These are phyloP conservation scores for Laticauda laticaudata DNA, from an alignment of 2,113 vertebrate species.

Conservation along the genomic window DNA sequence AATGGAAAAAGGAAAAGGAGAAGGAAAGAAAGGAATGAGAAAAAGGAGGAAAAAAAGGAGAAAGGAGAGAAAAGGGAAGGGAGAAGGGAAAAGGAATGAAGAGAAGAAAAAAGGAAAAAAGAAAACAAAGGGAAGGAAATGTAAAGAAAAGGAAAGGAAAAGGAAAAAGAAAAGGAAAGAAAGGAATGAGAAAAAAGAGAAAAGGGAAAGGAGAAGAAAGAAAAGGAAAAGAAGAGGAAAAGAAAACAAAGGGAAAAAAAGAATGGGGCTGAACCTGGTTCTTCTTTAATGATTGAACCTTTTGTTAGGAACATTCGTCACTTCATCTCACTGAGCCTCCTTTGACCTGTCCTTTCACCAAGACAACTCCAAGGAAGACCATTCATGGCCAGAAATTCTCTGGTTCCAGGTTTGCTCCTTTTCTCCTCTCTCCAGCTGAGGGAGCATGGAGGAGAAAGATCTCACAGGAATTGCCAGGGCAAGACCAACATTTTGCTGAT, in stretches of 20 bases:
- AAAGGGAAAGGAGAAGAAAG: no score
- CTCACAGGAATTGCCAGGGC: neutral
- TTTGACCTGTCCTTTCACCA: neutral
- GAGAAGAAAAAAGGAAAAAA: no score
- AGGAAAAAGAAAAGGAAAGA: no score
- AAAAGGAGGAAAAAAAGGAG: no score
- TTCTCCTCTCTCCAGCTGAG: neutral
- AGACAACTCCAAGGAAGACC: neutral
- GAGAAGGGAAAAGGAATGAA: no score
- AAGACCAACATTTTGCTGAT: neutral
- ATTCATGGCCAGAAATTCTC: neutral
- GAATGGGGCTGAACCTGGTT: neutral
- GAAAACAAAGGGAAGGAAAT: no score
- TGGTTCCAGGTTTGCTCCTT: neutral
- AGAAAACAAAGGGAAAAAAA: neutral
- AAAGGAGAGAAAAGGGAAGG: no score
- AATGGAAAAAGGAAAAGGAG: no score
- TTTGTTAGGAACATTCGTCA: neutral
- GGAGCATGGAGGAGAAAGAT: neutral
- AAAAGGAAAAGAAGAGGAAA: no score
- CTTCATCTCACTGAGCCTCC: neutral
- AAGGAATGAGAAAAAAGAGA: no score
- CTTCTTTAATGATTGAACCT: neutral
- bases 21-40: no score
- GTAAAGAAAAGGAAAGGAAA: no score